Conservation (phyloP, 2,797 vertebrate species). For the Fistularia commersonii region DNA sequence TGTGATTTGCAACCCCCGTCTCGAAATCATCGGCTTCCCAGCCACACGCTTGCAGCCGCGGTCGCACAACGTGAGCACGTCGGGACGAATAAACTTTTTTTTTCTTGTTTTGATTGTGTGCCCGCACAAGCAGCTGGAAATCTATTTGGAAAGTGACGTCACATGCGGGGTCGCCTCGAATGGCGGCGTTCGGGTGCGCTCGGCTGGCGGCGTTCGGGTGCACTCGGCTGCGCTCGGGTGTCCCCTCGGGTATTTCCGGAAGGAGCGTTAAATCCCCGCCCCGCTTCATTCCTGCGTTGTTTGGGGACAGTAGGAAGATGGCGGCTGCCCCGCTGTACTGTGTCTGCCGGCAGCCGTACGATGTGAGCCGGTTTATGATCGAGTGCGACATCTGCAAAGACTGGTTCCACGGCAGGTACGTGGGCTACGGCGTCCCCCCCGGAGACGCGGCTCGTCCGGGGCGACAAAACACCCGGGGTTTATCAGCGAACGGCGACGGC, state of each 20-base stretch:
- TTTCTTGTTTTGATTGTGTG: no score
- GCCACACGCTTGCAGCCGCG: no score
- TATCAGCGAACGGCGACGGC: conserved; percentile 53
- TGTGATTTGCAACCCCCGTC: no score
- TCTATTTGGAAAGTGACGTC: conserved; percentile 61
- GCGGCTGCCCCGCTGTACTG: conserved; percentile 94
- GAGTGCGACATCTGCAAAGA: conserved; percentile 98
- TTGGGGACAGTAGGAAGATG: conserved; percentile 85
- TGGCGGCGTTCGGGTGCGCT: conserved; percentile 2
- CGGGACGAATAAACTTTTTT: no score
- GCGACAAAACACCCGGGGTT: conserved; percentile 31
- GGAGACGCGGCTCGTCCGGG: not conserved
- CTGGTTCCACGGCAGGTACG: conserved; percentile 98
- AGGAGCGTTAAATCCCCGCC: conserved; percentile 66
- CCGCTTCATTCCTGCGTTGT: conserved; percentile 78
- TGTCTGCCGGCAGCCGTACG: conserved; percentile 97
- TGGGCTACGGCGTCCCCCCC: conserved; percentile 9
- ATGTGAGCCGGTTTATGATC: conserved; percentile 98
- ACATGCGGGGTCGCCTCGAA: conserved; percentile 50
- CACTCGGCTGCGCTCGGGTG: conserved; percentile 29
- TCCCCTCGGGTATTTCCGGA: conserved; percentile 67
- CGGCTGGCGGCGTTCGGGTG: conserved; percentile 2
- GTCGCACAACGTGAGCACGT: no score
- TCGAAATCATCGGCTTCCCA: no score
- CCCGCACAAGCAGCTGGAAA: conserved; percentile 36